phyloP scores from a whole-genome alignment of 2,888 invertebrate species.

The Drosophila limbata region DNA sequence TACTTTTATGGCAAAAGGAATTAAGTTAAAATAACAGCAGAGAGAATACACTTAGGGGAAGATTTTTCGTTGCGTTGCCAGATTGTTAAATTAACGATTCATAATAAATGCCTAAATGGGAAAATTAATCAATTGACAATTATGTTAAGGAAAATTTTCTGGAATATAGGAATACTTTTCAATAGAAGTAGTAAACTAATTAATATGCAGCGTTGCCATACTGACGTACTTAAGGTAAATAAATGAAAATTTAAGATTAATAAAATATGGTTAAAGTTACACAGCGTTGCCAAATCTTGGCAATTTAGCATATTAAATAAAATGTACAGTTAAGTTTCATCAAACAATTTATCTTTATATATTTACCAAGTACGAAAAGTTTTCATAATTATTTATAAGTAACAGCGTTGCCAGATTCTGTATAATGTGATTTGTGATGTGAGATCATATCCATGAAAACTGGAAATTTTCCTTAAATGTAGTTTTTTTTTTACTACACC shows the following conservation, averaged over 20 bases:
- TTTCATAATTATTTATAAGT: not conserved
- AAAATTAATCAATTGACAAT: not conserved
- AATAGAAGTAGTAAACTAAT: not conserved
- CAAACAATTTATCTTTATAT: not conserved
- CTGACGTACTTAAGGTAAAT: not conserved
- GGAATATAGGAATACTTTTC: not conserved
- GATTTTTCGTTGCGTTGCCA: conserved; percentile 1
- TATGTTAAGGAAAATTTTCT: not conserved
- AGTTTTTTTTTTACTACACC: too few relatives aligned
- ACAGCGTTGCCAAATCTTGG: not conserved
- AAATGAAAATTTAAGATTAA: not conserved
- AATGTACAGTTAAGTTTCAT: not conserved
- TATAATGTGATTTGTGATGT: not conserved
- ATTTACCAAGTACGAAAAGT: not conserved
- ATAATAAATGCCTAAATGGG: not conserved
- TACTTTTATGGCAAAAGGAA: conserved; percentile 40
- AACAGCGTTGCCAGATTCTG: not conserved
- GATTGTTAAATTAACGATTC: not conserved
- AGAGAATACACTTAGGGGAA: not conserved
- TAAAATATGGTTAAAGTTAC: not conserved
- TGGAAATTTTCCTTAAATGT: too few relatives aligned
- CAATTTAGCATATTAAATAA: not conserved
- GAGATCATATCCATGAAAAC: too few relatives aligned
- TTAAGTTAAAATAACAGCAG: conserved; percentile 21
- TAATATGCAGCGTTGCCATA: not conserved